These are phyloP conservation scores for Malaclemys terrapin DNA, from an alignment of 2,113 vertebrate species.

Conservation along the genomic window DNA sequence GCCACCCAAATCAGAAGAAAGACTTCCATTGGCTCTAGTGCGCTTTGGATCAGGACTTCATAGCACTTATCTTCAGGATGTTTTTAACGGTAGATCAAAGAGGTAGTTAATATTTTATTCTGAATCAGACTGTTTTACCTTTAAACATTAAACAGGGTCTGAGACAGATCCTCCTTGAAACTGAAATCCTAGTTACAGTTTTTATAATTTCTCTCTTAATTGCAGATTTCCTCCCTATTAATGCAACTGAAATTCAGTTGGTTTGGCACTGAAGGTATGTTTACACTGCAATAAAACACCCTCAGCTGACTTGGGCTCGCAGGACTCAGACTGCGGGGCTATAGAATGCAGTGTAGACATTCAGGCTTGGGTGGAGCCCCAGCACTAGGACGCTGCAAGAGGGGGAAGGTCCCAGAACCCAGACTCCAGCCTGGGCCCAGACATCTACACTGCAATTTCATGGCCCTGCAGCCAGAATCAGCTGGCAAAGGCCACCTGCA, in stretches of 20 bases:
- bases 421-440: too few relatives aligned
- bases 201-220: neutral
- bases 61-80: neutral
- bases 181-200: neutral
- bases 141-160: neutral
- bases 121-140: neutral
- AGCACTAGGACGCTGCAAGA: neutral
- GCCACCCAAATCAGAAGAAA: neutral
- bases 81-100: neutral
- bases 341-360: neutral
- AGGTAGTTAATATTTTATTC: neutral
- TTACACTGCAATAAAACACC: neutral
- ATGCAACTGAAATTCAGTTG: neutral
- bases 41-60: neutral
- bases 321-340: neutral
- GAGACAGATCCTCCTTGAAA: neutral
- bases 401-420: neutral
- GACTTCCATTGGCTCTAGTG: too few relatives aligned
- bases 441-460: neutral
- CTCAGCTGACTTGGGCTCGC: neutral
- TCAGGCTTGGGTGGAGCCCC: neutral
- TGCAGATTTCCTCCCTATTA: neutral
- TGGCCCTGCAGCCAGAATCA: too few relatives aligned
- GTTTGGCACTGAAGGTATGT: neutral
- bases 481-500: neutral